Base-by-base conservation (phyloP, 2,888 invertebrate genomes). In the Timema cristinae region DNA sequence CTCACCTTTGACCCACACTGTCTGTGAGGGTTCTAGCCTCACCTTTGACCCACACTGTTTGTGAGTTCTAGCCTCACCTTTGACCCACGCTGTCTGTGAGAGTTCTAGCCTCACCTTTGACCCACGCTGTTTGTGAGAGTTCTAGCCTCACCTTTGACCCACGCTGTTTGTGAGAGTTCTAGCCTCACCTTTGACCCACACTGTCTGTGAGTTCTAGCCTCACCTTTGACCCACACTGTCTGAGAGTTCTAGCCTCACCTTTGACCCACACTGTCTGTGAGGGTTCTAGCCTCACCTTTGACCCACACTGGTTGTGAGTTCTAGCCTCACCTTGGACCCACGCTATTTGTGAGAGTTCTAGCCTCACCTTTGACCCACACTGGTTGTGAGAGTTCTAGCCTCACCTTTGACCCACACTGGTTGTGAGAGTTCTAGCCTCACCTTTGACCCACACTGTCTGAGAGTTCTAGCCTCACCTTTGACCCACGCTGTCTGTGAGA, bases 21-120 rank as follows among this genome's bases (percentile, higher is more conserved):
- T 95, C 94, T 66, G 91, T 90, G 16, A 96, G 85, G 70, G 91
- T 89, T 32, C 32, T 32, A 32, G 32, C 67, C 79, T 52, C 79
- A 91, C 91, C 87, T 89, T 79, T 91, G 90, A 13, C 94, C 93
- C 79, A 92, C 93, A 80, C 94, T 94, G 80, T 95, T 94, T 66
- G 91, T 90, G 16, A 96, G 85, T 32, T 32, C 32, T 32, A 32
- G 32, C 67, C 79, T 52, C 79, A 91, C 91, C 87, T 89, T 79
- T 91, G 90, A 13, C 94, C 93, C 79, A 92, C 93, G 80, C 94
- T 94, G 80, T 95, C 94, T 66, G 91, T 90, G 16, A 96, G 85
- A 70, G 91, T 89, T 32, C 32, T 32, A 32, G 32, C 67, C 79
- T 52, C 79, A 91, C 91, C 87, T 89, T 79, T 91, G 90, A 13